Evolutionary conservation across 2,113 vertebrate species (phyloP), one percentile per base, ranked within the genome.

Genomic region (Scomber scombrus): DNA sequence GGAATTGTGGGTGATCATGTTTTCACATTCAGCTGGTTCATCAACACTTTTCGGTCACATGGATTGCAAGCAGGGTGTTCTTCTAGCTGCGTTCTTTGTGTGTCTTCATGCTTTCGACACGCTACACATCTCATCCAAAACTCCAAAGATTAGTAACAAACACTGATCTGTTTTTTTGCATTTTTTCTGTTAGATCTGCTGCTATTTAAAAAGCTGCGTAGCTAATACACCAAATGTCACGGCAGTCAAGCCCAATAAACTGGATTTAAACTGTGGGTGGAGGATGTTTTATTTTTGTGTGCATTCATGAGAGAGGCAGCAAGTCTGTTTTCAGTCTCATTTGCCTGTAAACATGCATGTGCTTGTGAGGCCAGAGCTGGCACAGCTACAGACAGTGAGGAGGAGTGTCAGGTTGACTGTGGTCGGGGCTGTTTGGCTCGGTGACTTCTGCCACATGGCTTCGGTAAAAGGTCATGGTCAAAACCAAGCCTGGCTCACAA

Each of bases 401-500:
- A 76, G 83, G 85, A 86, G 88, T 58, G 78, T 67, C 78, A 75
- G 77, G 75, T 62, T 34, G 80, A 57, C 86, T 92, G 82, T 45
- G 79, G 91, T 89, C 31, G 74, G 26, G 68, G 75, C 69, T 82
- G 72, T 83, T 82, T 91, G 78, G 80, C 55, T 83, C 12, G 11
- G 77, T 88, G 85, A 93, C 91, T 82, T 88, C 55, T 89, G 64
- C 85, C 89, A 89, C 80, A 93, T 46, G 75, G 91, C 60, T 78
- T 82, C 58, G 56, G 52, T 66, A 78, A 92, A 95, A 95, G 92
- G 94, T 94, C 92, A 93, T 40, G 86, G 89, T 90, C 76, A 88
- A 74, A 89, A 83, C 70, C 80, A 11, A 76, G 75, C 66, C 80
- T 71, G 85, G 66, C 90, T 91, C 71, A 56, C 40, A 80, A 91